These are phyloP conservation scores for Ophion slaviceki DNA, from an alignment of 2,888 invertebrate species.

Conservation along the genomic window DNA sequence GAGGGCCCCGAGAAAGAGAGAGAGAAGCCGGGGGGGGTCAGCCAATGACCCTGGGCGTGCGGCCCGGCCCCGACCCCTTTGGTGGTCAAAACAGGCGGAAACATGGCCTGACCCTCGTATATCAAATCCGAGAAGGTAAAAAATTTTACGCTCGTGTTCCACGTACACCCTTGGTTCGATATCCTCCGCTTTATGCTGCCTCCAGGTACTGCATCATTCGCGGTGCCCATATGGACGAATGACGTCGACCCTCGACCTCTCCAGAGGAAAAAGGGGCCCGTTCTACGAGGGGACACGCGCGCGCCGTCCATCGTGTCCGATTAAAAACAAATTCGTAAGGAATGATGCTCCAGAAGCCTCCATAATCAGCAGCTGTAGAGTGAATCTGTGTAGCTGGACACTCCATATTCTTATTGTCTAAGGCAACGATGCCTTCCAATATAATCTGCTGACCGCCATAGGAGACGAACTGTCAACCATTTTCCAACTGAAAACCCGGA, in stretches of 20 bases:
- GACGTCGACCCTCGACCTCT: slow-evolving; percentile 57
- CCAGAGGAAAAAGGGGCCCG: slow-evolving; percentile 20
- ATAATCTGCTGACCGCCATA: background rate
- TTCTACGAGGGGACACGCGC: slow-evolving; percentile 18
- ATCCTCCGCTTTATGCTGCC: background rate
- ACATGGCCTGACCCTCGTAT: slow-evolving; percentile 83
- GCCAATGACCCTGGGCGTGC: slow-evolving; percentile 81
- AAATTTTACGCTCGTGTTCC: slow-evolving; percentile 61
- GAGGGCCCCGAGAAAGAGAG: slow-evolving; percentile 21
- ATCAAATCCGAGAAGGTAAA: slow-evolving; percentile 74
- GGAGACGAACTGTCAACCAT: background rate
- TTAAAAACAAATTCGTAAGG: slow-evolving; percentile 66
- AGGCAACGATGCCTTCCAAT: background rate
- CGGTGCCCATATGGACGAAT: slow-evolving; percentile 51
- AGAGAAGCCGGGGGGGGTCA: slow-evolving; percentile 73
- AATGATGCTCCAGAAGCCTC: slow-evolving; percentile 39
- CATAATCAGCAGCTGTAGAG: background rate
- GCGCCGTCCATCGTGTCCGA: slow-evolving; percentile 53
- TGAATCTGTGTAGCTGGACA: background rate
- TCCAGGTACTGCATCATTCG: slow-evolving; percentile 46
- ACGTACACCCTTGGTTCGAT: background rate
- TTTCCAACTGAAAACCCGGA: background rate
- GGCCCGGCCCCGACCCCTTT: slow-evolving; percentile 81
- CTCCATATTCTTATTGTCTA: background rate
- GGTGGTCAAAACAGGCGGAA: slow-evolving; percentile 84